Base-by-base conservation (phyloP, 2,888 invertebrate genomes). In the Gonocerus acuteangulatus region DNA sequence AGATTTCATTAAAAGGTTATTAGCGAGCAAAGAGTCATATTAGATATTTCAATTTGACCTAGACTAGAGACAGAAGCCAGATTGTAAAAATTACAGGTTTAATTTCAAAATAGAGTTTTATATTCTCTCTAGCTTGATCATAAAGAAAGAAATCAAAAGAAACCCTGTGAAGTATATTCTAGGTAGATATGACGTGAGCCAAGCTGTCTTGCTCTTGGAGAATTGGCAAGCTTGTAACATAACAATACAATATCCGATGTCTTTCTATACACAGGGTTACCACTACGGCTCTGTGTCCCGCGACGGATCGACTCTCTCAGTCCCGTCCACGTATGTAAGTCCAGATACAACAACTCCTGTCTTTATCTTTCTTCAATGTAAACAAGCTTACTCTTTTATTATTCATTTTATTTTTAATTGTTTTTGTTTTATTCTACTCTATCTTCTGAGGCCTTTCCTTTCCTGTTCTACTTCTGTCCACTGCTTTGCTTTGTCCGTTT, bases 281-380 rank as follows among this genome's bases (percentile, higher is more conserved):
- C 81, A 82, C 78, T 79, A 79, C 79, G 79, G 80, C 75, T 70
- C 71, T 61, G 71, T 71, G 80, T 82, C 74, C 78, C 82, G 71
- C 81, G 82, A 78, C 79, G 87, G 87, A 81, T 87, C 87, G 79
- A 87, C 86, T 80, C 82, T 87, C 76, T 87, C 87, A 78, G 87
- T 87, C 80, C 87, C 87, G 77, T 84, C 86, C 73, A 79, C 85
- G 74, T 86, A 78, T 76, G 78, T 78, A 78, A 79, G 78, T 78
- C 70, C 61, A 65, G 48, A 60, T 61, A 58, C 62, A 60, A 62
- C 66, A 67, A 63, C 54, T 62, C 60, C 64, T 61, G 62, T 61
- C 62, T 58, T 58, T 63, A 54, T 65, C 58, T 51, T 22, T 27
- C 49, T 54, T 22, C 34, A 34, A 48, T 39, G 39, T 39, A 39